phyloP scores from a whole-genome alignment of 2,113 vertebrate species.

The Zosterops japonicus region DNA sequence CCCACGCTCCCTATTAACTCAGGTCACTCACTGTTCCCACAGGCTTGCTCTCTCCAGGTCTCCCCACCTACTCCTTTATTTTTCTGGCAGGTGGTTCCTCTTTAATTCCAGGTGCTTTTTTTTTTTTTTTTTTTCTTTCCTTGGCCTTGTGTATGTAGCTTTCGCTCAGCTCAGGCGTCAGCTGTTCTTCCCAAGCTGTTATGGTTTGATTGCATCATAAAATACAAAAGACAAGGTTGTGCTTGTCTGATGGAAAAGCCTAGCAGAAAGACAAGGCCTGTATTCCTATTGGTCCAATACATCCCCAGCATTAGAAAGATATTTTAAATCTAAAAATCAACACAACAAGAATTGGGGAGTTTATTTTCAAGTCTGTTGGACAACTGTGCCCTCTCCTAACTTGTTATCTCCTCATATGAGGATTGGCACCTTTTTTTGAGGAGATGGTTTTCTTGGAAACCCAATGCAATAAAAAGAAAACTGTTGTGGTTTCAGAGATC shows the following conservation, averaged over 20 bases:
- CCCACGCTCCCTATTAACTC: slow-evolving; percentile 23
- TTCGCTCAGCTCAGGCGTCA: neutral
- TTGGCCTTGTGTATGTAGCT: neutral
- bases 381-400: neutral
- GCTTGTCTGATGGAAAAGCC: neutral
- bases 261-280: neutral
- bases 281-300: neutral
- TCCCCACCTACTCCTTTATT: slow-evolving; percentile 56
- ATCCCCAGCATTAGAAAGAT: neutral
- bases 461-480: neutral
- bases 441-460: neutral
- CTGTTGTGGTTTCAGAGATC: neutral
- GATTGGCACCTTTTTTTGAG: neutral
- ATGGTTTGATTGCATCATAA: neutral
- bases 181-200: slow-evolving; percentile 53
- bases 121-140: neutral
- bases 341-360: neutral
- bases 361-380: neutral
- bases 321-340: neutral
- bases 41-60: slow-evolving; percentile 55
- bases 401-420: neutral
- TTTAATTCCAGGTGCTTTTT: neutral
- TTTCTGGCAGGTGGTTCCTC: slow-evolving; percentile 49
- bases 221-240: neutral
- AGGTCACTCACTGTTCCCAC: slow-evolving; percentile 58